Evolutionary conservation across 2,888 invertebrate species (phyloP).

Genomic region (Rhagonycha lutea): DNA sequence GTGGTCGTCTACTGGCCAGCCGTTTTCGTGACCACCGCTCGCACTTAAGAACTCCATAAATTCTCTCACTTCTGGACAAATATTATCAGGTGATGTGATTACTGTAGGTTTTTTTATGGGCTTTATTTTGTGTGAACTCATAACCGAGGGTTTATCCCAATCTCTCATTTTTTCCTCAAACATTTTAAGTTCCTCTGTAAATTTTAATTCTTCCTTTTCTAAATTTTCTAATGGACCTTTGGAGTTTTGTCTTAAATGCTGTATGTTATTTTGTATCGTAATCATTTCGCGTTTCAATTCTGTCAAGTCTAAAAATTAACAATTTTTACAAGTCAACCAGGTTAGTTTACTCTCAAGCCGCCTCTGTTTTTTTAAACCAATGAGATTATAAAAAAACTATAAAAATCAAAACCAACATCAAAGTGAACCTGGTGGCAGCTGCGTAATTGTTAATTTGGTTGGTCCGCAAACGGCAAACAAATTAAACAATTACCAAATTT

Average conservation of each 20-base stretch:
- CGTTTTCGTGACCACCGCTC: conserved; percentile 59
- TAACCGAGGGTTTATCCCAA: conserved; percentile 42
- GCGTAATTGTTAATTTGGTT: too few relatives aligned
- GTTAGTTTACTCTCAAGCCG: too few relatives aligned
- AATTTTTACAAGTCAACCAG: too few relatives aligned
- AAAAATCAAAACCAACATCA: too few relatives aligned
- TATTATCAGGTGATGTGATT: neutral
- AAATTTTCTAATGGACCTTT: conserved; percentile 37
- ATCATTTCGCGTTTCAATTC: conserved; percentile 45
- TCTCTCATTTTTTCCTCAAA: conserved; percentile 43
- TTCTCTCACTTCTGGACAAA: conserved; percentile 58
- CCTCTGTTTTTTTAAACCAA: too few relatives aligned
- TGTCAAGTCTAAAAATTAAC: conserved; percentile 40
- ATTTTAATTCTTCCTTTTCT: conserved; percentile 36
- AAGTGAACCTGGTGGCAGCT: too few relatives aligned
- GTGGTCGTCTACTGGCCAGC: conserved; percentile 63
- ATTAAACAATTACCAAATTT: too few relatives aligned
- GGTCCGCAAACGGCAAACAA: too few relatives aligned
- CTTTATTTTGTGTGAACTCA: neutral
- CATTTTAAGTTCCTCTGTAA: conserved; percentile 41
- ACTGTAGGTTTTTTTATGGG: neutral
- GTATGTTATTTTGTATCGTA: conserved; percentile 43
- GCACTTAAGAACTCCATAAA: conserved; percentile 60
- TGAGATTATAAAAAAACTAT: too few relatives aligned
- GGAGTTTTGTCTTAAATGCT: conserved; percentile 37